Evolutionary conservation across 2,113 vertebrate species (phyloP), one percentile per base, ranked within the genome.

Genomic region (Chaetorhynchus papuensis): DNA sequence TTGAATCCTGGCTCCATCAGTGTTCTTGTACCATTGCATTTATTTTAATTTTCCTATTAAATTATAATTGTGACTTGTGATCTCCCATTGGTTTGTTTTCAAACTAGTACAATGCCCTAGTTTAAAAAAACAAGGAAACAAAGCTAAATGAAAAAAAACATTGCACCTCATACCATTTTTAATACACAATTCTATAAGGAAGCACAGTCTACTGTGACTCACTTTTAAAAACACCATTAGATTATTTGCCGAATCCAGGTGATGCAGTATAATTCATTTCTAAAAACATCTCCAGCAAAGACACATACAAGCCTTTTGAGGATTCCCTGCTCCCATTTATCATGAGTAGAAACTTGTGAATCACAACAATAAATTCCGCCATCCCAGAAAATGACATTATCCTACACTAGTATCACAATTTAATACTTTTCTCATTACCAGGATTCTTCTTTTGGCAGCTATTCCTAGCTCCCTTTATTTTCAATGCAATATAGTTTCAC

Each of bases 331-430:
- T 14, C 3, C 41, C 41, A 72, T 96, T 93, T 49, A 74, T 83
- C 92, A 87, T 30, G 35, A 83, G 76, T 11, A 37, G 61, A 94
- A 85, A 57, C 57, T 75, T 66, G 47, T 53, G 59, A 87, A 80
- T 86, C 75, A 80, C 63, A 83, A 87, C 57, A 88, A 68, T 75
- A 83, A 81, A 91, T 56, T 39, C 78, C 80, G 88, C 83, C 45
- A 47, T 68, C 50, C 66, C 45, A 90, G 82, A 94, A 88, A 95
- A 90, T 49, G 14, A 71, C 47, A 63, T 90, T 91, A 90, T 91
- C 41, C 78, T 79, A 59, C 59, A 87, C 69, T 91, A 95, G 71
- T 92, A 93, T 94, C 86, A 89, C 90, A 97, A 96, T 97, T 96
- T 95, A 90, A 77, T 94, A 72, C 64, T 94, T 96, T 90, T 83